Evolutionary conservation across 1,140 invertebrate genomes (phyloP), one percentile per base, ranked within the genome.

Genomic region (Battus philenor): DNA sequence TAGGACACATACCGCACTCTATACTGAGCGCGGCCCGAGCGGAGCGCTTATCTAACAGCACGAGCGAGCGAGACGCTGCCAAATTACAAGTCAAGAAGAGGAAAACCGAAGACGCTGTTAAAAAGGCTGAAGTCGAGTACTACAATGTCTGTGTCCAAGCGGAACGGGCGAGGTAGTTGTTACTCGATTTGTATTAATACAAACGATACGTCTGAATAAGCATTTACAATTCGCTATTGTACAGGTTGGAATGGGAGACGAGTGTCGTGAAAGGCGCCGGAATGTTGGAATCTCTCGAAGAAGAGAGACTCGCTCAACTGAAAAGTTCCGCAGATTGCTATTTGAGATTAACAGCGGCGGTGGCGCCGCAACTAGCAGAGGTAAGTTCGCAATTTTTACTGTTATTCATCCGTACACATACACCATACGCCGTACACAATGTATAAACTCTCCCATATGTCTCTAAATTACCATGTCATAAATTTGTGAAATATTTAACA

Each of bases 81-180:
- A 90, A 98, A 89, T 80, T 97, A 60, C 95, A 97, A 77, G 90
- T 92, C 45, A 96, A 97, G 64, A 91, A 95, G 63, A 90, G 92
- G 51, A 97, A 98, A 82, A 92, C 94, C n/a, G 94, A 96, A 76
- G 94, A 97, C 68, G 90, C 92, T 1, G 92, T 97, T 1, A 92
- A 95, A 59, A 94, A 96, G 70, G 93, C 95, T 13, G 96, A 98
- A 76, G 93, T 95, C 11, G 95, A 98, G 63, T 98, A 98, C 81
- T 97, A 97, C 69, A 95, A 95, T 47, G 90, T 94, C 9, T 96
- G 95, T 71, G 91, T 97, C 24, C 90, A 95, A 56, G 93, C 95
- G 4, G 97, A 98, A 81, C 87, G 95, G 66, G 91, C 96, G 7
- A 91, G 93, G 89, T 93, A 10, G 17, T 15, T 36, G 33, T 20